Conservation (phyloP, 2,113 vertebrate genomes). For the Microtus pennsylvanicus region DNA sequence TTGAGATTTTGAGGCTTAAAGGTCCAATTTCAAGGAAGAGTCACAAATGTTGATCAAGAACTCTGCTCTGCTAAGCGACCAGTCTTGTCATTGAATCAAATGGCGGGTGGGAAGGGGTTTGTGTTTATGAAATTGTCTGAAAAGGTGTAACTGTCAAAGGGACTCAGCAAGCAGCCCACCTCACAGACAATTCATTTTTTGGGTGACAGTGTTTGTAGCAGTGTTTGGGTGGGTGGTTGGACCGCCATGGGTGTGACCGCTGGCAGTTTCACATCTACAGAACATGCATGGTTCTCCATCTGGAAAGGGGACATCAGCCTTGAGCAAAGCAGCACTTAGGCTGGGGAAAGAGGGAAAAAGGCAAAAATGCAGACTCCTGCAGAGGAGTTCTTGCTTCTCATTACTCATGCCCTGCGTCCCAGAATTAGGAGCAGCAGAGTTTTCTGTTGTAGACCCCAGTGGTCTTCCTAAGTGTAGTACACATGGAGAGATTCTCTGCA, state of each 20-base stretch:
- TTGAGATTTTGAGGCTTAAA: constrained; percentile 53
- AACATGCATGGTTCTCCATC: constrained; percentile 22
- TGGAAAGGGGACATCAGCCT: neutral
- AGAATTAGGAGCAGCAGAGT: neutral
- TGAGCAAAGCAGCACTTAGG: neutral
- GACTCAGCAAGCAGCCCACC: neutral
- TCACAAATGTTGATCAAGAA: neutral
- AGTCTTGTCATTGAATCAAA: neutral
- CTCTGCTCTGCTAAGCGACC: neutral
- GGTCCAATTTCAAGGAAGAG: constrained; percentile 1
- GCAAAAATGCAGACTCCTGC: neutral
- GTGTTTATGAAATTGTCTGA: constrained; percentile 20
- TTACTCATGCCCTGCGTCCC: neutral
- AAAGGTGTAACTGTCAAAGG: neutral
- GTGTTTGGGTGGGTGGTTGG: neutral
- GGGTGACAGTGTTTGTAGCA: constrained; percentile 3
- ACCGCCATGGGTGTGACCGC: neutral
- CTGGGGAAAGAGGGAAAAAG: neutral
- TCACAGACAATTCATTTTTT: neutral
- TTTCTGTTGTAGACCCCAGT: constrained; percentile 20
- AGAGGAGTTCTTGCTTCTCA: neutral
- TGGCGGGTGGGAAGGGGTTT: neutral
- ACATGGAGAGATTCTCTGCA: constrained; percentile 57
- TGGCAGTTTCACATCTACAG: neutral
- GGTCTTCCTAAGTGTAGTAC: constrained; percentile 60